phyloP scores from a whole-genome alignment of 2,888 invertebrate species.

The Pegoplata infirma region DNA sequence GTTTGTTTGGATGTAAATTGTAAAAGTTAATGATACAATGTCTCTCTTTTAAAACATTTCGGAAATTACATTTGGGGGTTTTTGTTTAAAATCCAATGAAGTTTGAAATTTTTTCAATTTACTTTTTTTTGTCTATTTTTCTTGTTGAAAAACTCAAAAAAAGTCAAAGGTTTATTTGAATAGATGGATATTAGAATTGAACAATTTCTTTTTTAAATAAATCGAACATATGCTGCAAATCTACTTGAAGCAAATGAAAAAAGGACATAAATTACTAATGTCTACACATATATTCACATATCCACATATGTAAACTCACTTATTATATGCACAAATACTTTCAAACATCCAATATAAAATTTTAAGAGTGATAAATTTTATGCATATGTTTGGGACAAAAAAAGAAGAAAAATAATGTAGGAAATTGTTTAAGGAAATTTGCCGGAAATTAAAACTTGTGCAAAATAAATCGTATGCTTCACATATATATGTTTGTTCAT shows the following conservation, averaged over 20 bases:
- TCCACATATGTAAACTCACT: background rate
- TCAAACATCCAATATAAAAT: background rate
- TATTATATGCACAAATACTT: background rate
- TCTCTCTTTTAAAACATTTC: slow-evolving; percentile 39
- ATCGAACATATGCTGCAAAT: slow-evolving; percentile 56
- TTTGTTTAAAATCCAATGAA: slow-evolving; percentile 50
- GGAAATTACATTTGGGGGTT: slow-evolving; percentile 62
- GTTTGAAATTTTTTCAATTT: slow-evolving; percentile 53
- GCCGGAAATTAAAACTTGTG: slow-evolving; percentile 68
- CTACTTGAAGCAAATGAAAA: slow-evolving; percentile 14
- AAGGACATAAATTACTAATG: slow-evolving; percentile 44
- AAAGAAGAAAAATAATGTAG: slow-evolving; percentile 50
- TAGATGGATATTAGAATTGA: background rate
- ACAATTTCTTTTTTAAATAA: slow-evolving; percentile 30
- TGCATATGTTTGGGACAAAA: slow-evolving; percentile 21
- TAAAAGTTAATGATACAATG: slow-evolving; percentile 18
- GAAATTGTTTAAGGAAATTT: slow-evolving; percentile 68
- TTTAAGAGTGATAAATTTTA: slow-evolving; percentile 44
- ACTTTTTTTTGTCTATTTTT: too few species aligned
- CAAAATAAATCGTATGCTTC: slow-evolving; percentile 60
- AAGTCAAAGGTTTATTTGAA: slow-evolving; percentile 26
- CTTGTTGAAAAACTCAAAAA: slow-evolving; percentile 20
- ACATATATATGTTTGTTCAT: slow-evolving; percentile 17
- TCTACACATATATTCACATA: slow-evolving; percentile 24
- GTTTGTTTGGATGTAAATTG: slow-evolving; percentile 19